Conservation (phyloP, 1,140 invertebrate genomes). For the Nasonia vitripennis region DNA sequence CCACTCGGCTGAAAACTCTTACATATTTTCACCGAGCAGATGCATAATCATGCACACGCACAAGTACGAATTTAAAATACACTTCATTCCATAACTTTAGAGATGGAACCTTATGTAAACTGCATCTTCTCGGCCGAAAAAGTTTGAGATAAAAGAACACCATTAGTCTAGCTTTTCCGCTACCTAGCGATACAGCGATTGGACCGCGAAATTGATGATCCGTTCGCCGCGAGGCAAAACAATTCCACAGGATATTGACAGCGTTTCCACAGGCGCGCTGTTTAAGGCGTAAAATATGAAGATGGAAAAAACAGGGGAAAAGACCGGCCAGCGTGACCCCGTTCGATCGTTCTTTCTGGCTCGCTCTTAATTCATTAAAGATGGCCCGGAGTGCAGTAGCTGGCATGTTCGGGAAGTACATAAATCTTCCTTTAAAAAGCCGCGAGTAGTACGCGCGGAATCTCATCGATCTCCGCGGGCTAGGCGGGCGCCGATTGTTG, state of each 20-base stretch:
- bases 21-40: neutral
- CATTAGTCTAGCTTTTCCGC: neutral
- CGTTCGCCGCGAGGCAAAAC: neutral
- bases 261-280: neutral
- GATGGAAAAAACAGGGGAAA: neutral
- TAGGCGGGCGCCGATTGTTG: constrained; percentile 8
- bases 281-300: neutral
- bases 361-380: constrained; percentile 15
- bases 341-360: neutral
- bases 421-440: constrained; percentile 37
- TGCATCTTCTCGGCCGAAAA: neutral
- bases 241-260: neutral
- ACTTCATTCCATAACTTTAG: too few species aligned
- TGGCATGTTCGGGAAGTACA: constrained; percentile 1
- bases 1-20: neutral
- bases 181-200: neutral
- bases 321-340: neutral
- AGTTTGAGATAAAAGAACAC: neutral
- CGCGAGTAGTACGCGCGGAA: neutral
- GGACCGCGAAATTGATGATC: neutral
- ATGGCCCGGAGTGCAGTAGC: neutral
- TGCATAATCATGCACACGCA: neutral
- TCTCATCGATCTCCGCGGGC: constrained; percentile 20
- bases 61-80: too few species aligned
- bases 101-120: neutral